Percentiles rank a stretch among this genome's conserved stretches.
These are phyloP conservation scores for Stictonetta naevosa DNA, from an alignment of 2,113 vertebrate genomes.

Conservation along the genomic window DNA sequence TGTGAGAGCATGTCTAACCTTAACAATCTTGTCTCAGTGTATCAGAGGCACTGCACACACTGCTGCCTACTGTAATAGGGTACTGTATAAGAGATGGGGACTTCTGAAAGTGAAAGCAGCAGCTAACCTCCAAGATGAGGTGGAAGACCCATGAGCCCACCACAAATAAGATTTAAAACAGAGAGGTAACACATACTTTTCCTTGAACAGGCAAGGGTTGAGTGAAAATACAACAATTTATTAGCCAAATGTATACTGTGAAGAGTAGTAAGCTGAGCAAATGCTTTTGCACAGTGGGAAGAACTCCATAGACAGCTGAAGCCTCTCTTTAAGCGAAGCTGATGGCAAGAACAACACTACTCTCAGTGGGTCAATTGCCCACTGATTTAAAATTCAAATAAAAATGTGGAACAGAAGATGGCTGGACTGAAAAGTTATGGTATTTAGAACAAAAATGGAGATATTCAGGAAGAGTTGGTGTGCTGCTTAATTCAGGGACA, in stretches of 20 bases:
- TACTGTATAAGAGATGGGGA: rapidly evolving
- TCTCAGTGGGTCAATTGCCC: background rate
- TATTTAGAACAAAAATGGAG: background rate
- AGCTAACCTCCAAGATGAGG: rapidly evolving
- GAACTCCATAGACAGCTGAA: background rate
- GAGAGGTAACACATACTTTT: background rate
- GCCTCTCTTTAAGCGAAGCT: background rate
- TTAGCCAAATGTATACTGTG: background rate
- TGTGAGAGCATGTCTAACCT: background rate
- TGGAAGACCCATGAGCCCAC: background rate
- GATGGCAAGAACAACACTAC: background rate
- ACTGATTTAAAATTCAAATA: background rate
- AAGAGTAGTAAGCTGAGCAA: background rate
- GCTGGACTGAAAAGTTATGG: background rate
- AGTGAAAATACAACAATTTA: background rate
- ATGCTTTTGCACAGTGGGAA: background rate
- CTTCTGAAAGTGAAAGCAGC: background rate
- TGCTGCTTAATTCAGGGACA: background rate
- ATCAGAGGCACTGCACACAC: background rate
- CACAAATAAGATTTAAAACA: background rate
- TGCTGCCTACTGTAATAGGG: background rate
- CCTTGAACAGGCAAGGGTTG: background rate
- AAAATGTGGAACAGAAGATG: background rate
- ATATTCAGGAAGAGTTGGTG: background rate
- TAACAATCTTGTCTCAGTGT: background rate